Evolutionary conservation across 2,797 vertebrate species (phyloP), one percentile per base, ranked within the genome.

Genomic region (Gobionotothen gibberifrons): DNA sequence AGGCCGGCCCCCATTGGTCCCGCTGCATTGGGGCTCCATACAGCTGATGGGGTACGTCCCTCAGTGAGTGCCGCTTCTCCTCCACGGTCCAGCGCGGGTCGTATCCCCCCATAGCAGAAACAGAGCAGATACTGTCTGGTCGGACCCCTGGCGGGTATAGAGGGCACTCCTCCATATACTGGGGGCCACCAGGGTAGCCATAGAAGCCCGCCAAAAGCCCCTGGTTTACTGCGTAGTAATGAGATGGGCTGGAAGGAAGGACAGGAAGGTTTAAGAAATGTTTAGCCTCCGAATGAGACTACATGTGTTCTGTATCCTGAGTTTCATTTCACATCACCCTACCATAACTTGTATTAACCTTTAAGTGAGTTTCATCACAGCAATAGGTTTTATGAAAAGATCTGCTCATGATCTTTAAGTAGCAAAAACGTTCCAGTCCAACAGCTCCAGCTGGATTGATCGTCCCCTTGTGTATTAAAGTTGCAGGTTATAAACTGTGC

Each of bases 61-160:
- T 95, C 81, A 97, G 94, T 3, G 96, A 94, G 6, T 90, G 95
- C 0, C 95, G 94, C 66, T 96, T 96, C 74, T 98, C 96, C 55
- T 98, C 96, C 11, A 91, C 74, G 0, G 87, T 88, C 97, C 97
- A 99, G 51, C 93, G 95, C 13, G 94, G 92, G 64, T 97, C 96
- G 0, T 95, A 97, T 47, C 93, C 94, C 4, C 95, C 94, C 61
- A 95, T 79, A 9, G 89, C 94, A 0, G 97, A 96, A 91, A 97
- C 94, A 5, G 98, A 98, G 86, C 97, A 98, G 90, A 99, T 96
- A 90, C 97, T 98, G 78, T 98, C 97, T 0, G 97, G 98, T 17
- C 97, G 95, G 53, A 96, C 92, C 0, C 96, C 96, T 0, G 95
- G 93, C 0, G 95, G 94, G 83, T 97, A 97, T 79, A 97, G 93